Evolutionary conservation across 2,888 invertebrate genomes (phyloP), one percentile per base, ranked within the genome.

Genomic region (Teleogryllus oceanicus): DNA sequence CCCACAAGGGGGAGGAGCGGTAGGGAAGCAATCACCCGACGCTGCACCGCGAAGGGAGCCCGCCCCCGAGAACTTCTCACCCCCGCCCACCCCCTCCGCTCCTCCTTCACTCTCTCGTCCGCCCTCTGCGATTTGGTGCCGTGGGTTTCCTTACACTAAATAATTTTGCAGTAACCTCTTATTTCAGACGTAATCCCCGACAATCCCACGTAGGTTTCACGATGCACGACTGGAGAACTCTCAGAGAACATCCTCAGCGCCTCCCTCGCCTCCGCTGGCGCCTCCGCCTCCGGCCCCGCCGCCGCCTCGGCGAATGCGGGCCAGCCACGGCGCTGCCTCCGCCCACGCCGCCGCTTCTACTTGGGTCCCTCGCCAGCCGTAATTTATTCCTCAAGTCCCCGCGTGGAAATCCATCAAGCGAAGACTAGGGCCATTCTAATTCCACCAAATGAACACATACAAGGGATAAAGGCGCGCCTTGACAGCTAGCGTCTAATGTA

Each of bases 311-410:
- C 62, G 62, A 62, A 62, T 62, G 13, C 62, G 62, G 62, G 62
- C 62, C 62, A 62, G 62, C 62, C n/a, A n/a, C 62, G 62, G 62
- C 16, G 16, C 62, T 18, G 62, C 62, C 62, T 62, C 62, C 13
- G 62, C 13, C 62, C n/a, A 13, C 62, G 62, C 62, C 62, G n/a
- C 62, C 62, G 62, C n/a, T 62, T 62, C 62, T 62, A 62, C 62
- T 62, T 62, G 62, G 62, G 62, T 62, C 62, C 62, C 62, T 62
- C 62, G 62, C 62, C 62, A 62, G 62, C 62, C 13, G 62, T 79
- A 79, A 79, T 79, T 79, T 79, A 79, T 79, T 79, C 79, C 79
- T 79, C 79, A 79, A 79, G 79, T 79, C 79, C 79, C 79, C 51
- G 79, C 79, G 76, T 79, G 79, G 76, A 79, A 79, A 76, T 79